phyloP scores from a whole-genome alignment of 2,797 vertebrate genomes.

The Megaceryle alcyon region DNA sequence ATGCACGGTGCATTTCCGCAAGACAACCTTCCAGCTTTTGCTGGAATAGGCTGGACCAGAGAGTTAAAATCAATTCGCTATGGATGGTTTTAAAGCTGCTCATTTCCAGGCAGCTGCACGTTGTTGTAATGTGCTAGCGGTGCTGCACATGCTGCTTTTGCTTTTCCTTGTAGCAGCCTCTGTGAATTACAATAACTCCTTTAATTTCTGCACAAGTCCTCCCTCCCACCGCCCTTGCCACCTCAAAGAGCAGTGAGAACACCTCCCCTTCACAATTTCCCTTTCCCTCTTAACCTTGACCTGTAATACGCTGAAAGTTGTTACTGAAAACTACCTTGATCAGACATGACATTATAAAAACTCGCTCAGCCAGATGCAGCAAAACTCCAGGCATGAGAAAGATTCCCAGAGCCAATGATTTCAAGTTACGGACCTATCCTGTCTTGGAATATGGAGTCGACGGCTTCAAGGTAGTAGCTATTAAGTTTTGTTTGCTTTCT shows the following conservation, averaged over 20 bases:
- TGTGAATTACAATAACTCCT: neutral
- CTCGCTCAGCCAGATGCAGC: neutral
- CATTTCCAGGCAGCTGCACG: neutral
- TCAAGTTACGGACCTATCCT: neutral
- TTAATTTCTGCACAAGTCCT: neutral
- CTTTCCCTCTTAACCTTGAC: conserved; percentile 49
- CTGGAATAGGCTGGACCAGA: neutral
- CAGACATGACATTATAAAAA: neutral
- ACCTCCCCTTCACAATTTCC: conserved; percentile 18
- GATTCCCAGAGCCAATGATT: neutral
- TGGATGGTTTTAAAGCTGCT: neutral
- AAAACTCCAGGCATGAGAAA: neutral
- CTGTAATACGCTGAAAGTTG: neutral
- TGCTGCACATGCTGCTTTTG: neutral
- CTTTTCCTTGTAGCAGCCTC: neutral
- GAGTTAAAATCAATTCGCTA: neutral
- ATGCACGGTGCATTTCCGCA: neutral
- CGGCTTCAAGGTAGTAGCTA: conserved; percentile 1
- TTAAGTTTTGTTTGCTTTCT: conserved; percentile 53
- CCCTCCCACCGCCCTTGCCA: neutral
- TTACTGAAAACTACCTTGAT: conserved; percentile 13
- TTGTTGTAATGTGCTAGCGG: neutral
- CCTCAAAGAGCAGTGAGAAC: neutral
- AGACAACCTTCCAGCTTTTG: neutral
- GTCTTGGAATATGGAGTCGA: neutral